Base-by-base conservation (phyloP, 2,888 invertebrate species). In the Pogonocherus hispidulus region DNA sequence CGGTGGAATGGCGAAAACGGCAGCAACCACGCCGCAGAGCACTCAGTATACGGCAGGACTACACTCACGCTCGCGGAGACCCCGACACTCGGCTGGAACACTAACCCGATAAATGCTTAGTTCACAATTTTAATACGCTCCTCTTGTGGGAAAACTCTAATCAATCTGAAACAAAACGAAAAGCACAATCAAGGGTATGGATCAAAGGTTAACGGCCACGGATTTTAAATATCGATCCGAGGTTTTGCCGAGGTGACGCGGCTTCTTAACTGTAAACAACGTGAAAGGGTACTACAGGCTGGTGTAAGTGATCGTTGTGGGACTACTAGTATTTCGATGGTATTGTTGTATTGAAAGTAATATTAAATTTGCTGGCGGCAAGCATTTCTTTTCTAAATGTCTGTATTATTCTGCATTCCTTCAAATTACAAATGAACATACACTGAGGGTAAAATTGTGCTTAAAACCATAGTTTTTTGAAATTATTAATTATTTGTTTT, bases 1-100 rank as follows among this genome's bases (percentile, higher is more conserved):
- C 72, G 68, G 64, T 69, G 60, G 62, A 70, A 74, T 73, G 72
- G n/a, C n/a, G n/a, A n/a, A n/a, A n/a, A 71, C 73, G 75, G 46
- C 23, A 47, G 47, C 9, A 59, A 57, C 32, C 32, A 11, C 32
- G 41, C 16, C 23, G 27, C 2, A 9, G 20, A 69, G 27, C 49
- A 73, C 67, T 69, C 69, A 57, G 47, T 55, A n/a, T n/a, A 60
- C 14, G 11, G 46, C 49, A 46, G 46, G 19, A 35, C 20, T 59
- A 68, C 71, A 71, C 71, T 67, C 71, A 62, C 69, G 66, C 66
- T 62, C 18, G 37, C 22, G 35, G 62, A 69, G 68, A 72, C 70
- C 60, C 62, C 66, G 65, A 71, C 73, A 71, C 73, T 69, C 63
- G 72, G 66, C 57, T 37, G 55, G 69, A 55, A 64, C 69, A 71